A percentile compares a stretch with the other conserved stretches of the same genome.
Evolutionary conservation across 2,113 vertebrate species (phyloP).

Genomic region (Peromyscus leucopus): DNA sequence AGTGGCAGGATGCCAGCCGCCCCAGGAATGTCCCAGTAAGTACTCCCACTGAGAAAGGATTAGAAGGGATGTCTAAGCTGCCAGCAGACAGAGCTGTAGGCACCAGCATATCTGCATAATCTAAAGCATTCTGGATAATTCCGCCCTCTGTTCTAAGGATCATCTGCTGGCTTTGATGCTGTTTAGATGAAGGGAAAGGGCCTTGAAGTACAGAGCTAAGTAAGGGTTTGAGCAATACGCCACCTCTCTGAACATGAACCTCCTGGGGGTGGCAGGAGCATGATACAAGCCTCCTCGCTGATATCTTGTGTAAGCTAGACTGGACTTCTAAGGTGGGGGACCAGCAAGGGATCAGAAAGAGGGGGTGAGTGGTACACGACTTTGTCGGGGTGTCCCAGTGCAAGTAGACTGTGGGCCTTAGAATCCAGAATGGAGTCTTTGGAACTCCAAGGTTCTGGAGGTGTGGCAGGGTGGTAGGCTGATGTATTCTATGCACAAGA

Average conservation of each 20-base stretch:
- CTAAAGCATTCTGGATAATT: background rate
- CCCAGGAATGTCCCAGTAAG: background rate
- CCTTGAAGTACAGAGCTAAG: background rate
- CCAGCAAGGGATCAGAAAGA: fast-evolving
- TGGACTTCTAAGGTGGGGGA: too few relatives aligned
- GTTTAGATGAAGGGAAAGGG: background rate
- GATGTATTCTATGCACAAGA: too few relatives aligned
- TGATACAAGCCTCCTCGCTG: background rate
- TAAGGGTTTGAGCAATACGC: fast-evolving
- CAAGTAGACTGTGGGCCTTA: background rate
- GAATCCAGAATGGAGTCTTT: background rate
- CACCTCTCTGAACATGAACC: background rate
- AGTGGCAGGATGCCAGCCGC: background rate
- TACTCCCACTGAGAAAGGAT: background rate
- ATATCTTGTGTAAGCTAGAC: background rate
- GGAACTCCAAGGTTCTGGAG: background rate
- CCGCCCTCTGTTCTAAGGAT: background rate
- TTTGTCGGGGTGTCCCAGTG: too few relatives aligned
- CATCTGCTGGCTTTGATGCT: background rate
- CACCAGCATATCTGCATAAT: background rate
- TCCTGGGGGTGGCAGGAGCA: background rate
- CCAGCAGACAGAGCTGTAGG: background rate
- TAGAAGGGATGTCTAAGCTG: background rate
- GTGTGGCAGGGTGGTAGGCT: background rate
- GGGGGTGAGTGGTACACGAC: background rate